A percentile compares a stretch with the other conserved stretches of the same genome.
Conservation (phyloP, 2,797 vertebrate species). For the Sebastes itinus region DNA sequence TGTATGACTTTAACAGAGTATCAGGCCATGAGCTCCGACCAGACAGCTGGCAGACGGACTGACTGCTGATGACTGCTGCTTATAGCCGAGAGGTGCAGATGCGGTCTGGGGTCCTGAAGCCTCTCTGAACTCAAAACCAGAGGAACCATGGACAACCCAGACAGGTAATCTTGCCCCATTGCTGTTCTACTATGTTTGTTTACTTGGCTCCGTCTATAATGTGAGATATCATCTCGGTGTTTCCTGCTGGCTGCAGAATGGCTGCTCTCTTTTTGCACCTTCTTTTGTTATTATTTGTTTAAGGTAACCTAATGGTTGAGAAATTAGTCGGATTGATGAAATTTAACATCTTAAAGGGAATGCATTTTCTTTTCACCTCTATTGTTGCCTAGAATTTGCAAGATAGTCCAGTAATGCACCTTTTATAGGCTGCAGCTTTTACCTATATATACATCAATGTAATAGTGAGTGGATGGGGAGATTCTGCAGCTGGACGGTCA, state of each 20-base stretch:
- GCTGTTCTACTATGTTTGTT: neutral
- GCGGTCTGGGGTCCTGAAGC: conserved; percentile 52
- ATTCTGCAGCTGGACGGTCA: conserved; percentile 51
- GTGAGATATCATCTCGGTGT: neutral
- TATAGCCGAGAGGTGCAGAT: conserved; percentile 62
- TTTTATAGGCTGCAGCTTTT: neutral
- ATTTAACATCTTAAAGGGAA: neutral
- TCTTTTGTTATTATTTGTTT: conserved; percentile 40
- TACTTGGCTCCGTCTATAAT: neutral
- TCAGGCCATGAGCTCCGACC: conserved; percentile 36
- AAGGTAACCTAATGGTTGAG: neutral
- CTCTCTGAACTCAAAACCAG: conserved; percentile 26
- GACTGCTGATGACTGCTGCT: conserved; percentile 54
- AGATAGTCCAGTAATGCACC: neutral
- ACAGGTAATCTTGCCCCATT: conserved; percentile 52
- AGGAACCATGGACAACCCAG: conserved; percentile 64
- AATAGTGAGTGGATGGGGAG: neutral
- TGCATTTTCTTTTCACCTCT: neutral
- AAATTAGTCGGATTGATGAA: neutral
- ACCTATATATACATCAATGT: neutral
- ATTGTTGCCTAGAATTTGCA: neutral
- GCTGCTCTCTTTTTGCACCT: conserved; percentile 22
- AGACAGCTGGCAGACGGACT: conserved; percentile 70
- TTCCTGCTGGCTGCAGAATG: conserved; percentile 21
- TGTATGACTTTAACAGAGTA: neutral